These are phyloP conservation scores for Argentina silus DNA, from an alignment of 2,797 vertebrate species.

Conservation along the genomic window DNA sequence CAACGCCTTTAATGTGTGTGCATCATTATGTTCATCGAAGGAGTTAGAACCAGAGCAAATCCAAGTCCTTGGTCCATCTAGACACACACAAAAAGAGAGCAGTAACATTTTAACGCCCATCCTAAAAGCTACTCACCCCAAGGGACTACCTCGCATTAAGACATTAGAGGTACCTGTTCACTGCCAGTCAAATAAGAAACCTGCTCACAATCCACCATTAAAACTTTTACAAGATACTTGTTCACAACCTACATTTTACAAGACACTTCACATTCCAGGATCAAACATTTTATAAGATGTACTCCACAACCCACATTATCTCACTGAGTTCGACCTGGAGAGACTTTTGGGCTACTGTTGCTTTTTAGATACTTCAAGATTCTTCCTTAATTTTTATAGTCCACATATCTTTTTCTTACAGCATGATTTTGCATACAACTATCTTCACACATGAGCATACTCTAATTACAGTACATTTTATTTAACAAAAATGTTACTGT, in stretches of 20 bases:
- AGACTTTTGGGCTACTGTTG: background rate
- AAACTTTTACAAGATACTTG: background rate
- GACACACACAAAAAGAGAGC: background rate
- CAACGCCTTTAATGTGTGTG: conserved; percentile 29
- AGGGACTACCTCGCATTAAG: too few species aligned
- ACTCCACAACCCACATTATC: background rate
- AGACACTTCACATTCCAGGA: background rate
- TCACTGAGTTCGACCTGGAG: background rate
- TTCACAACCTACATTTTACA: background rate
- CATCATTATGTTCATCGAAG: conserved; percentile 19
- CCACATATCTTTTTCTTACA: background rate
- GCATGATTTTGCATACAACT: background rate
- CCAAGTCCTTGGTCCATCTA: too few species aligned
- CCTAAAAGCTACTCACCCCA: too few species aligned
- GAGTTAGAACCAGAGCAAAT: background rate
- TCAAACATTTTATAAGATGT: background rate
- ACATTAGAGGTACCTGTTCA: too few species aligned
- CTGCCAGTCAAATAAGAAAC: background rate
- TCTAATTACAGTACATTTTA: background rate
- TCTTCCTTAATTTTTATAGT: background rate
- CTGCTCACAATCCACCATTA: background rate
- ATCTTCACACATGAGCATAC: background rate
- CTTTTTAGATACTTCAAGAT: background rate
- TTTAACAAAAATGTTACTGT: background rate
- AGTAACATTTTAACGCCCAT: background rate